Evolutionary conservation across 2,113 vertebrate species (phyloP).

Genomic region (Apteryx mantelli): DNA sequence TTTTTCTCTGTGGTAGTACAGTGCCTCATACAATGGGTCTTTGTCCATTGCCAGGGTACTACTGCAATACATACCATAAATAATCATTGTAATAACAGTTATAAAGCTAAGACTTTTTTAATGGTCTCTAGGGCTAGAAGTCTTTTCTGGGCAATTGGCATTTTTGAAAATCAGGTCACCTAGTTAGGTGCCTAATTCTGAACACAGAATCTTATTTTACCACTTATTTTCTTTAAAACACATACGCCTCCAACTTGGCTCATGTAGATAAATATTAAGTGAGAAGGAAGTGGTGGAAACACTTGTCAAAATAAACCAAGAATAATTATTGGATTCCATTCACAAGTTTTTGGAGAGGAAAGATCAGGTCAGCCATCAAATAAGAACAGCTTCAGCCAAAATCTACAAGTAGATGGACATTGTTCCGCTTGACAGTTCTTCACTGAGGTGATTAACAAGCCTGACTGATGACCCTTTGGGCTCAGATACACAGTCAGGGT

Average conservation of each 20-base stretch:
- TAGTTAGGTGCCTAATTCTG: slow-evolving; percentile 29
- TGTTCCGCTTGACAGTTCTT: slow-evolving; percentile 23
- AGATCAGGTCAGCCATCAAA: slow-evolving; percentile 18
- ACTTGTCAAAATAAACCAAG: slow-evolving; percentile 67
- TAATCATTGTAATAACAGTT: slow-evolving; percentile 56
- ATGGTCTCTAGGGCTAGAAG: slow-evolving; percentile 33
- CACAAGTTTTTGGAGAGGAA: slow-evolving; percentile 53
- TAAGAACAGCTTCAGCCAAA: slow-evolving; percentile 30
- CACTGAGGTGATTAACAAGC: slow-evolving; percentile 29
- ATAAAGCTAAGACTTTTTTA: slow-evolving; percentile 10
- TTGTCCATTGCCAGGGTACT: background rate
- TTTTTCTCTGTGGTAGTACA: background rate
- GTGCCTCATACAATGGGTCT: slow-evolving; percentile 22
- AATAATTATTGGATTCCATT: slow-evolving; percentile 52
- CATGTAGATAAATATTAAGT: slow-evolving; percentile 39
- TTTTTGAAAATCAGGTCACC: slow-evolving; percentile 49
- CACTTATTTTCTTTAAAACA: slow-evolving; percentile 54
- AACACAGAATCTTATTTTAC: slow-evolving; percentile 35
- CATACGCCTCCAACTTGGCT: slow-evolving; percentile 54
- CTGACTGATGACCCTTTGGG: slow-evolving; percentile 30
- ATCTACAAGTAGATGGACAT: slow-evolving; percentile 32
- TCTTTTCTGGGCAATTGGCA: slow-evolving; percentile 33
- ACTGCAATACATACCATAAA: slow-evolving; percentile 29
- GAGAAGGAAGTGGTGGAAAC: slow-evolving; percentile 45
- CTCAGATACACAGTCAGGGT: background rate